Percentiles rank a stretch among this genome's conserved stretches.
These are phyloP conservation scores for Coptodon rendalli DNA, from an alignment of 2,113 vertebrate genomes.

Conservation along the genomic window DNA sequence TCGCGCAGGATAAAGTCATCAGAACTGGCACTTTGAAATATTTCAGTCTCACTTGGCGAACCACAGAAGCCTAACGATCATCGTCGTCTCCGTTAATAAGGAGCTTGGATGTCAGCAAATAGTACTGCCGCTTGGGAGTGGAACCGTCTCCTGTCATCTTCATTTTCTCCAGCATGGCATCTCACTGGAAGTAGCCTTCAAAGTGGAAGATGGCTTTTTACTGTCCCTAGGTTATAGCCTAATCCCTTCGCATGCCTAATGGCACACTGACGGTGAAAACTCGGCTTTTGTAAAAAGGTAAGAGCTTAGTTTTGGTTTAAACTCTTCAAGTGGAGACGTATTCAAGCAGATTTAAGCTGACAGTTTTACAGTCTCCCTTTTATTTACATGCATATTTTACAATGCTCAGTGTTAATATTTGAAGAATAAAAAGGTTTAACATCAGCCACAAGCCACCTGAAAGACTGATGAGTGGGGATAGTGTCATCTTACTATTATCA, in stretches of 20 bases:
- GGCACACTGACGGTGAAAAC: conserved; percentile 21
- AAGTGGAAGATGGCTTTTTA: conserved; percentile 36
- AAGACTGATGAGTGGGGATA: neutral
- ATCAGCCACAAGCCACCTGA: neutral
- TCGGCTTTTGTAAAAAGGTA: conserved; percentile 46
- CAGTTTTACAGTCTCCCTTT: neutral
- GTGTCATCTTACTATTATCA: neutral
- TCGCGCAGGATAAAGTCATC: neutral
- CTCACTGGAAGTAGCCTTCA: conserved; percentile 28
- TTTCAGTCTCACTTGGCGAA: neutral
- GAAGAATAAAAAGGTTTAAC: neutral
- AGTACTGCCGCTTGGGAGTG: neutral
- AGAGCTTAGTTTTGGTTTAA: neutral
- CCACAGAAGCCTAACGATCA: neutral
- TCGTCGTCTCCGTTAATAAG: neutral
- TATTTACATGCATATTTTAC: conserved; percentile 17
- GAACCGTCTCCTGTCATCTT: neutral
- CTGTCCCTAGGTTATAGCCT: neutral
- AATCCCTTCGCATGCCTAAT: conserved; percentile 8
- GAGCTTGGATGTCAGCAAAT: neutral
- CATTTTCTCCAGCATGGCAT: conserved; percentile 9
- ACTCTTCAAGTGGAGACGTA: neutral
- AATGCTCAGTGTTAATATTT: neutral
- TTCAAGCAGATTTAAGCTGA: neutral
- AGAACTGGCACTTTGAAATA: neutral